phyloP scores from a whole-genome alignment of 53 echinoderm and acorn worm species.

The Paracentrotus lividus region DNA sequence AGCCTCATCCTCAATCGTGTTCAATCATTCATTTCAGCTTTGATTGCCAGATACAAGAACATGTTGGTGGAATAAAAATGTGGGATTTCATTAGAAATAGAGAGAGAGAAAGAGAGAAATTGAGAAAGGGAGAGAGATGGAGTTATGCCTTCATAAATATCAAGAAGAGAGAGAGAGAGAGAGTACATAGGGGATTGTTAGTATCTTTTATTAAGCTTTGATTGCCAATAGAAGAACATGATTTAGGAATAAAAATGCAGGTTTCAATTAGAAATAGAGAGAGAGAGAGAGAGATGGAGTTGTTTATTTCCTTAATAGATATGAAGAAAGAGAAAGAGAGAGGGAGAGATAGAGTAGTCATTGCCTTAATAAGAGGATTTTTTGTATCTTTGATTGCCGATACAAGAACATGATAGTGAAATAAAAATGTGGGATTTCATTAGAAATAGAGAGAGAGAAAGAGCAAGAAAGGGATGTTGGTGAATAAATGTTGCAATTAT shows the following conservation, averaged over 20 bases:
- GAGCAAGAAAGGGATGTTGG: not conserved
- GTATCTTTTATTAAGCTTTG: slow-evolving; percentile 55
- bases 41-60: slow-evolving; percentile 71
- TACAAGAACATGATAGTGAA: slow-evolving; percentile 62
- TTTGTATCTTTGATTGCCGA: slow-evolving; percentile 64
- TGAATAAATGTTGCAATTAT: not conserved
- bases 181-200: no score
- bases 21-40: slow-evolving; percentile 68
- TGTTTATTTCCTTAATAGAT: no score
- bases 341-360: not conserved
- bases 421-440: slow-evolving; percentile 5
- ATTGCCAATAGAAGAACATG: slow-evolving; percentile 69
- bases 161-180: slow-evolving; percentile 6
- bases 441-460: not conserved
- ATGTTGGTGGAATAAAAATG: slow-evolving; percentile 56
- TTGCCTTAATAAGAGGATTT: no score
- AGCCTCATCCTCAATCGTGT: slow-evolving; percentile 68
- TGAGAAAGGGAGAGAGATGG: not conserved
- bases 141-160: no score
- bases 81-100: not conserved
- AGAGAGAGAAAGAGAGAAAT: not conserved
- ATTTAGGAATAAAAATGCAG: slow-evolving; percentile 42
- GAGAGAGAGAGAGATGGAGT: not conserved
- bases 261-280: not conserved
- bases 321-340: not conserved